Evolutionary conservation across 2,888 invertebrate species (phyloP), one percentile per base, ranked within the genome.

Genomic region (Mylabris sibirica): DNA sequence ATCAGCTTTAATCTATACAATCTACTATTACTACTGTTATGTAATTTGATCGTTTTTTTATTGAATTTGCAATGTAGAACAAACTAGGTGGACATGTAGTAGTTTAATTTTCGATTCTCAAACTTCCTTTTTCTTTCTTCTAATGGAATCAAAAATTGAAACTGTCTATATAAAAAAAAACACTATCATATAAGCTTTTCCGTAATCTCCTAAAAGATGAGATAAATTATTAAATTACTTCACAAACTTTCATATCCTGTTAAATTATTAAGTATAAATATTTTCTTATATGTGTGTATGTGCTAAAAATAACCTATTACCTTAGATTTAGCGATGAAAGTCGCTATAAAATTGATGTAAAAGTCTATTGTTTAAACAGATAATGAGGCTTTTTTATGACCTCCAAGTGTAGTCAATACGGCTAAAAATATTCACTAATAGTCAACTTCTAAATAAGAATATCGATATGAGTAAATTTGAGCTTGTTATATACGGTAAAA

Each of bases 41-140:
- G 49, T 8, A 49, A 49, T 49, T 9, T 9, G 20, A 49, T 9
- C 9, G 8, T 9, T 20, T 20, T 9, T 20, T 20, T 49, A 49
- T 49, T 20, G 49, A 20, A 49, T 49, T 49, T 20, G 49, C 49
- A 49, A 49, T 49, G 20, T 20, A 20, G 49, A 49, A 49, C 49
- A 49, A 49, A 49, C 44, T 44, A n/a, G 44, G 44, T 44, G n/a
- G 44, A 17, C n/a, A 17, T 44, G 3, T n/a, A n/a, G n/a, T n/a
- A n/a, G n/a, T 0, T n/a, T 44, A n/a, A 6, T 17, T 44, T 17
- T 17, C 30, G 38, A 35, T 35, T 35, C 30, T 6, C 11, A 41
- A 44, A n/a, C 44, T 44, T 44, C 44, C 44, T 44, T 44, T 44
- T 44, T 17, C 17, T 44, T 44, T 44, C 5, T 6, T n/a, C n/a